Base-by-base conservation (phyloP, 23 tunicate genomes). In the Diplosoma virens region DNA sequence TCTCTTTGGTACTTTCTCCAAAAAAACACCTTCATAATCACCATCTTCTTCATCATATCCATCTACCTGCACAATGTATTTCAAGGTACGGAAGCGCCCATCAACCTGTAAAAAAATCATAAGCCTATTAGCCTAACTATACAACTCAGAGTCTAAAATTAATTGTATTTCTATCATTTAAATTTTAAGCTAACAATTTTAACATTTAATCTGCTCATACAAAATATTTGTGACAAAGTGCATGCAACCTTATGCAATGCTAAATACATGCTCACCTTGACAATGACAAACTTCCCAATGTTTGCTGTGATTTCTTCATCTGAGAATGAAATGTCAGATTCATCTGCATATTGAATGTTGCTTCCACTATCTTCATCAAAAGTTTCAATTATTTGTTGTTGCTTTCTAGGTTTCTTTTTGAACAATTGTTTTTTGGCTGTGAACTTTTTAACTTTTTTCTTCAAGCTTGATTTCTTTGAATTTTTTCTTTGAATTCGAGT, bases 11-110 rank as follows among this genome's bases (percentile, higher is more conserved):
- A 63, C 74, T 36, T 67, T 67, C n/a, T 67, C 52, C 74, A 67
- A 22, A 27, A 67, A 67, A 4, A 67, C 74, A n/a, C 74, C 74
- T 67, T 67, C 74, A 21, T 67, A 67, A 27, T 67, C 74, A 63
- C 29, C 29, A 63, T 63, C 69, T 30, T 63, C 34, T 36, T 25
- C 69, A 36, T 67, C 74, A 22, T 67, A 67, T 67, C 24, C 7
- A 67, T 37, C 52, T 16, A 67, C 21, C 52, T 52, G 74, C 2
- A 52, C 74, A 6, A 67, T 36, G 52, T 37, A 67, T 36, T 36
- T 67, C 27, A 22, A 35, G n/a, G 52, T 7, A 23, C 27, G 74
- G 35, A 25, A 16, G 52, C 52, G 50, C 11, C 74, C 74, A 67
- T 35, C 74, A 34, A 67, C 74, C 74, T 67, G 74, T 27, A 9